Conservation (phyloP, 2,888 invertebrate genomes). For the Eumacrocentrus americanus region DNA sequence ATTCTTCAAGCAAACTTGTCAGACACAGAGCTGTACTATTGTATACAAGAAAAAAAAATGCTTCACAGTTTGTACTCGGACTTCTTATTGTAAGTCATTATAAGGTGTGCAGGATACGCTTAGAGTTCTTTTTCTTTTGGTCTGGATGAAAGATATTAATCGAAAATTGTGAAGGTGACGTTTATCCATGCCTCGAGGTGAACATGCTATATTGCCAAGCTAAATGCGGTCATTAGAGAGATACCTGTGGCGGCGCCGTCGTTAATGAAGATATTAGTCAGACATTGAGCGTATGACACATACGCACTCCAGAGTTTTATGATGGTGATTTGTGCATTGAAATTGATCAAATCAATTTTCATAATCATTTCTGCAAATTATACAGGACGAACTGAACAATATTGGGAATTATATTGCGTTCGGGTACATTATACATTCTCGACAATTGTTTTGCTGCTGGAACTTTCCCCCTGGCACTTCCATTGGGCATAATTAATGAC, state of each 20-base stretch:
- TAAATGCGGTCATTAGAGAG: conserved; percentile 40
- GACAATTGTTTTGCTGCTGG: no score
- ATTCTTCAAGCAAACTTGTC: not conserved
- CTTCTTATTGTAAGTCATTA: not conserved
- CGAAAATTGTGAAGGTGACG: conserved; percentile 1
- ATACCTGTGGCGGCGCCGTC: conserved; percentile 4
- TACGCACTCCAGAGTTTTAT: no score
- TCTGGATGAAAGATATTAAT: conserved; percentile 2
- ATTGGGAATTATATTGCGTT: no score
- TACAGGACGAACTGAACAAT: no score
- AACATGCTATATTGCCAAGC: conserved; percentile 23
- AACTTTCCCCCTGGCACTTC: no score
- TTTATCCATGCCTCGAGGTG: conserved; percentile 4
- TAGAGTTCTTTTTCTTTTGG: not conserved
- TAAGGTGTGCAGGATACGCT: not conserved
- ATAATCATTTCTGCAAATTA: no score
- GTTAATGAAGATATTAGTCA: conserved; percentile 23
- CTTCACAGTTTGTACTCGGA: not conserved
- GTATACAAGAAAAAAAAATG: not conserved
- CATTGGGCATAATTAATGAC: conserved; percentile 27
- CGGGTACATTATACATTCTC: no score
- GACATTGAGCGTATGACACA: not conserved
- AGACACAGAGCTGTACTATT: no score
- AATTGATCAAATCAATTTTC: no score
- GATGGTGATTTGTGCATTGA: no score